These are phyloP conservation scores for Sebastes nivosus DNA, from an alignment of 2,797 vertebrate genomes.

Conservation along the genomic window DNA sequence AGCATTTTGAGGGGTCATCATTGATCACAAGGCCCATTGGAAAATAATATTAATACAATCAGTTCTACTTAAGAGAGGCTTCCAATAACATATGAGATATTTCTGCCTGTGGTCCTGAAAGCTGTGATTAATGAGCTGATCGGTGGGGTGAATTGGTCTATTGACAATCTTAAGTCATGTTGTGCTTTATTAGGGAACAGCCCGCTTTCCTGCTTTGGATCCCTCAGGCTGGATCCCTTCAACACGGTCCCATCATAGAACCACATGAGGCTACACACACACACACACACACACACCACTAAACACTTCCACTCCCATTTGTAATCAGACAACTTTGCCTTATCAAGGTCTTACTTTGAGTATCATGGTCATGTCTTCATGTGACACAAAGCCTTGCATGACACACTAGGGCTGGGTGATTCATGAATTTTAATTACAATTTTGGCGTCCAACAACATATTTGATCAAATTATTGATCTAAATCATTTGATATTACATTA, in stretches of 20 bases:
- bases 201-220: background rate
- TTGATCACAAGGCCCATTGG: constrained; percentile 36
- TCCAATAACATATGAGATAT: constrained; percentile 27
- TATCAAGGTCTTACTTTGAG: background rate
- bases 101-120: constrained; percentile 37
- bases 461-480: too few species aligned
- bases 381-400: background rate
- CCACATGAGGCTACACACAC: background rate
- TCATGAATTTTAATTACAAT: too few species aligned
- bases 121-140: constrained; percentile 78
- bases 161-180: constrained; percentile 54
- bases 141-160: constrained; percentile 25
- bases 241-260: constrained; percentile 61
- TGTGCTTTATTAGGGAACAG: constrained; percentile 57
- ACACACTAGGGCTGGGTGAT: background rate
- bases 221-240: constrained; percentile 65
- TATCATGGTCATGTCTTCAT: background rate
- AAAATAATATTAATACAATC: constrained; percentile 47
- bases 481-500: too few species aligned
- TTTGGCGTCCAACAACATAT: too few species aligned
- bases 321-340: background rate
- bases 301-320: background rate
- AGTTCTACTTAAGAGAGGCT: constrained; percentile 25
- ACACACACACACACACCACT: background rate
- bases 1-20: constrained; percentile 31